Conservation (phyloP, 2,888 invertebrate genomes). For the Enchytraeus crypticus region DNA sequence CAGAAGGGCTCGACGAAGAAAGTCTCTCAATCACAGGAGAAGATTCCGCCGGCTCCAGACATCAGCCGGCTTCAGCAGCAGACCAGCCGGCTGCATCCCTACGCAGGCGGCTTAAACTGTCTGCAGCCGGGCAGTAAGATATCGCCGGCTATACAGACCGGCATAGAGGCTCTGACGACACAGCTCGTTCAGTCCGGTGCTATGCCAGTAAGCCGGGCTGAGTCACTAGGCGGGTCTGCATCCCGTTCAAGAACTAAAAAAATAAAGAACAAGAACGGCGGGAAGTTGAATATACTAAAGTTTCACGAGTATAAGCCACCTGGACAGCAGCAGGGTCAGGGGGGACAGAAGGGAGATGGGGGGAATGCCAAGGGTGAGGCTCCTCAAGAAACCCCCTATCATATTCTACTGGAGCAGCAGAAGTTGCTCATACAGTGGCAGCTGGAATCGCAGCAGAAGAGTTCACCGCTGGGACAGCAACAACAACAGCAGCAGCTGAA, state of each 20-base stretch:
- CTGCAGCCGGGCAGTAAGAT: too few relatives aligned
- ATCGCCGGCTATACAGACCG: neutral
- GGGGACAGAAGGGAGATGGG: slow-evolving; percentile 55
- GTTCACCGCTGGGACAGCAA: slow-evolving; percentile 27
- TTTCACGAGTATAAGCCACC: slow-evolving; percentile 72
- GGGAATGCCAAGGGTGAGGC: slow-evolving; percentile 7
- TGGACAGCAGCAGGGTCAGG: slow-evolving; percentile 56
- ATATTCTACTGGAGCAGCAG: slow-evolving; percentile 69
- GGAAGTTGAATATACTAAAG: slow-evolving; percentile 80
- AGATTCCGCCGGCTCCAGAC: slow-evolving; percentile 32
- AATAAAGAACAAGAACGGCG: slow-evolving; percentile 64
- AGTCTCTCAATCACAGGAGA: too few relatives aligned
- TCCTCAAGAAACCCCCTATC: slow-evolving; percentile 15
- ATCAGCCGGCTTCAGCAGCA: slow-evolving; percentile 7
- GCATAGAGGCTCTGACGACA: neutral
- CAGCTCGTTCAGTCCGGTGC: neutral
- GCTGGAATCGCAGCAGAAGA: slow-evolving; percentile 70
- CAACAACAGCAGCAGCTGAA: neutral
- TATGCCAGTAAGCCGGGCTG: slow-evolving; percentile 2
- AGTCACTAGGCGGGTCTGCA: neutral
- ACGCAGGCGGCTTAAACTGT: neutral
- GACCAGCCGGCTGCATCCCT: neutral
- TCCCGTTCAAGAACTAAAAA: slow-evolving; percentile 55
- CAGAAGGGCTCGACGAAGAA: too few relatives aligned
- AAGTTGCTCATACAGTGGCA: slow-evolving; percentile 81